Base-by-base conservation (phyloP, 2,888 invertebrate species). In the Leptarthrus brevirostris region DNA sequence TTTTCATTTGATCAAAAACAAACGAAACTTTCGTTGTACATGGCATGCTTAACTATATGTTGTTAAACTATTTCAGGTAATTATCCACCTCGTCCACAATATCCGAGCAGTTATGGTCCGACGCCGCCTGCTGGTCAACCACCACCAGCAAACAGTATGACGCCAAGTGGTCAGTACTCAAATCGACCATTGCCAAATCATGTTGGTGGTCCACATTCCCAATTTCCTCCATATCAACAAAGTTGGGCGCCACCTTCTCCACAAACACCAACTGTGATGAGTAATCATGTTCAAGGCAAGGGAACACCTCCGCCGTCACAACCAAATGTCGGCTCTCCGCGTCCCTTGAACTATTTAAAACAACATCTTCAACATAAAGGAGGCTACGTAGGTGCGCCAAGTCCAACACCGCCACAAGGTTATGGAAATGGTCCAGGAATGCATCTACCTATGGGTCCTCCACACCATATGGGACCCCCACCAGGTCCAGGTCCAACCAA, bases 281-380 rank as follows among this genome's bases (percentile, higher is more conserved):
- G 84, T n/a, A 86, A 86, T 79, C 85, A 85, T 80, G 84, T 85
- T 74, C 78, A 78, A 69, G 79, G 82, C 72, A 84, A 84, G 77
- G 83, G 82, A 30, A 82, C 85, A 61, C 82, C 82, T 73, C 84
- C 87, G 47, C 87, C 87, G 54, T 87, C 87, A 56, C 87, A 87
- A 74, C 82, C 81, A 58, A 80, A 80, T 34, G 79, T 85, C 34
- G 85, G 86, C 70, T 83, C 86, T 69, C 86, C 87, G 40, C 86
- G 87, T 64, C 84, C 88, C 76, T 86, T 89, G 72, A 89, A 89
- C 84, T 90, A 91, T 87, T 87, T 91, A 83, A 91, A 91, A 82
- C 90, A 90, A 83, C 91, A 91, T 84, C 85, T 89, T 75, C 88
- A 91, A 86, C 90, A 91, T 84, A 91, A 91, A 86, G 89, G 91